Evolutionary conservation across 1,140 invertebrate species (phyloP), one percentile per base, ranked within the genome.

Genomic region (Homalodisca vitripennis): DNA sequence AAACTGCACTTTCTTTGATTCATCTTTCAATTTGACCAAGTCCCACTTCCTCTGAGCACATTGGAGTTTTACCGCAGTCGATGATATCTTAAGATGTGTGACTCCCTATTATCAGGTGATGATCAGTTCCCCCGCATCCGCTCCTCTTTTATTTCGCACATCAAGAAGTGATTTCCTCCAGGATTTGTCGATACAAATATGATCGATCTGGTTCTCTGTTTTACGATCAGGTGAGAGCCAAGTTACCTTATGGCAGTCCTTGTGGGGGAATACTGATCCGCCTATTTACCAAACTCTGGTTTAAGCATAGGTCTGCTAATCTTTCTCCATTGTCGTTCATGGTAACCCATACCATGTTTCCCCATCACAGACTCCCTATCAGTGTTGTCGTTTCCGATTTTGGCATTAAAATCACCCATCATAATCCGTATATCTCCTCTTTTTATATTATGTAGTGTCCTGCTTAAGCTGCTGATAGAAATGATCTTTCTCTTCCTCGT

Each of bases 351-450:
- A 17, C 64, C 48, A 67, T 70, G 64, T n/a, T 32, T 55, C n/a
- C 64, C 66, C 69, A 68, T 60, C n/a, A 68, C 31, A 30, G 29
- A 14, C 29, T 57, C 67, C 27, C 29, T 14, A 1, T 53, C 67
- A 30, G 27, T n/a, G 26, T 68, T 68, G 12, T 34, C 51, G 14
- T 30, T 31, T 3, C 67, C 67, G 10, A 60, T 53, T 32, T 68
- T 68, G 10, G 67, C 51, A 68, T 70, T 66, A 12, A 70, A 41
- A 29, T 70, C 69, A 10, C 69, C 69, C 51, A 66, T 57, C 14
- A 70, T n/a, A 26, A 70, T 67, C 17, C 53, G n/a, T 12, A 70
- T 70, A 41, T 70, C 69, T 68, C 46, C 48, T 32, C 55, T 70
- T 12, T 67, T 55, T 2, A 67, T 31, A 2, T 30, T 30, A 3